Base-by-base conservation (phyloP, 2,888 invertebrate genomes). In the Aporophyla lueneburgensis region DNA sequence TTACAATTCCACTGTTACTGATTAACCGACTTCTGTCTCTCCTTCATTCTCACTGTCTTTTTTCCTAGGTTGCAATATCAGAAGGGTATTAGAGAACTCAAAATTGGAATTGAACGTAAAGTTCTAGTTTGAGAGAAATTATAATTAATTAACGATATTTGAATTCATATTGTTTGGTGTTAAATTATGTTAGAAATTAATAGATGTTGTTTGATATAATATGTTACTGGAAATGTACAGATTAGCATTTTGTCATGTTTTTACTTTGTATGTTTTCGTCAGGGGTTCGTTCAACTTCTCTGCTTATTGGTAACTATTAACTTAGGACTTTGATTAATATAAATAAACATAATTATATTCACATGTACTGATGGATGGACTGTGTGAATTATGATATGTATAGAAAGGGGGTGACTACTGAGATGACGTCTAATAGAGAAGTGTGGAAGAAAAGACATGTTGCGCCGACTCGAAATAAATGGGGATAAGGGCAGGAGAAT, bases 101-200 rank as follows among this genome's bases (percentile, higher is more conserved):
- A 33, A 33, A 33, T 33, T 33, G 33, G 33, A 1, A 33, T 33
- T 33, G 3, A 33, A 33, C 3, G 33, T 33, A 33, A 2, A 3
- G 33, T 3, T 33, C 33, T 33, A 33, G 33, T 33, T 1, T 3
- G 33, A 33, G 33, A 33, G 33, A 33, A 33, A 33, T 1, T 1
- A 33, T 2, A 33, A 33, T 33, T 33, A 33, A n/a, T n/a, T 33
- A 3, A 33, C 33, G 33, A 33, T 33, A 33, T 33, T 33, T 33
- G 49, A 49, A 71, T 79, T 76, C 58, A 51, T 68, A 51, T 76
- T 69, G 62, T 75, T 76, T 80, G 27, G 53, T 74, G 70, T 78
- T 78, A 63, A 82, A 78, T 66, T 67, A 56, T 76, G 46, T 81
- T 86, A 85, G 83, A 85, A 90, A 89, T 88, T 87, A 86, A 88